Evolutionary conservation across 2,797 vertebrate genomes (phyloP).

Genomic region (Masticophis lateralis): DNA sequence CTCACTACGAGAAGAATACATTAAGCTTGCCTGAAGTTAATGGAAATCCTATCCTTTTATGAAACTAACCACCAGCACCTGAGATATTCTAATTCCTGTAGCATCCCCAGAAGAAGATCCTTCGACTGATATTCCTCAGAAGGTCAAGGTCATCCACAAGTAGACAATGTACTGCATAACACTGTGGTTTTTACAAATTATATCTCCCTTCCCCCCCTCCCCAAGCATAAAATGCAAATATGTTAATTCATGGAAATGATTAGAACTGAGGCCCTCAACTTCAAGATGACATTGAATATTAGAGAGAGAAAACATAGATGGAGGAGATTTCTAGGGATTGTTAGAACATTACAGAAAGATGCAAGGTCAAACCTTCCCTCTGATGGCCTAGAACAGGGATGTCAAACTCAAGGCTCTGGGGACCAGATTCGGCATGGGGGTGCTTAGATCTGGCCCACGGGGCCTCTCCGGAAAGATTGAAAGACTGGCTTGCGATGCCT

Average conservation of each 20-base stretch:
- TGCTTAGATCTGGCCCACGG: too few species aligned
- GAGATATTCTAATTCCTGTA: conserved; percentile 84
- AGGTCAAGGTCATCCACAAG: conserved; percentile 57
- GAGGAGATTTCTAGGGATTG: neutral
- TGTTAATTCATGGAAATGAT: conserved; percentile 28
- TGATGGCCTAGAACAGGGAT: too few species aligned
- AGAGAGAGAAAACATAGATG: conserved; percentile 26
- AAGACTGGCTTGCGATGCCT: too few species aligned
- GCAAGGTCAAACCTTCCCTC: neutral
- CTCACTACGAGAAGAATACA: conserved; percentile 89
- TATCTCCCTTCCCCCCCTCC: too few species aligned
- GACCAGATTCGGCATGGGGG: too few species aligned
- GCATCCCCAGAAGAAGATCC: conserved; percentile 80
- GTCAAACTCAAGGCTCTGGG: too few species aligned
- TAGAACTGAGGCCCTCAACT: conserved; percentile 22
- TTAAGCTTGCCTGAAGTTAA: conserved; percentile 89
- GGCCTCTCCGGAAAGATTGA: too few species aligned
- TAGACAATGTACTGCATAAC: conserved; percentile 47
- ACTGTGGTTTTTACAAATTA: conserved; percentile 45
- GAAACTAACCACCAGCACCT: conserved; percentile 90
- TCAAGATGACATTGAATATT: conserved; percentile 39
- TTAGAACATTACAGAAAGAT: neutral
- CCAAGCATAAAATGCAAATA: conserved; percentile 32
- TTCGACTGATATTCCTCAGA: conserved; percentile 64
- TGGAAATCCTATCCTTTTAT: conserved; percentile 97